Evolutionary conservation across 2,113 vertebrate genomes (phyloP).

Genomic region (Thinocorus orbignyianus): DNA sequence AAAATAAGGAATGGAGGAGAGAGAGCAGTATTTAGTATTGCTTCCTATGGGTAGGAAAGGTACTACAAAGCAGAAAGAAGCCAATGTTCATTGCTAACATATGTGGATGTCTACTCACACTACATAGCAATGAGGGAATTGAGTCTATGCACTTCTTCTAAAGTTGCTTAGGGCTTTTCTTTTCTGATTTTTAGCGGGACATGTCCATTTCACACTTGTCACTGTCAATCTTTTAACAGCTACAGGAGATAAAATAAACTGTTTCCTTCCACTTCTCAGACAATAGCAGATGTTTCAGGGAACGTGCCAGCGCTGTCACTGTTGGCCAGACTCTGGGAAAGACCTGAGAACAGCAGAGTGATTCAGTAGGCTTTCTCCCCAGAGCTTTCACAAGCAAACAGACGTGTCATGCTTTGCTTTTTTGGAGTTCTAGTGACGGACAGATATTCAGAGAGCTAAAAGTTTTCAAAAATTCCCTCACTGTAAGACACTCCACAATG

Average conservation of each 20-base stretch:
- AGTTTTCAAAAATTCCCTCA: background rate
- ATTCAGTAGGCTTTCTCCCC: background rate
- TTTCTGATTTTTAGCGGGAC: constrained; percentile 12
- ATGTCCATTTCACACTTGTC: constrained; percentile 33
- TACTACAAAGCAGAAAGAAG: background rate
- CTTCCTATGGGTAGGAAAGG: background rate
- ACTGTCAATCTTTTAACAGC: constrained; percentile 35
- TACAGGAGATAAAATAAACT: constrained; percentile 33
- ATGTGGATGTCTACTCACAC: background rate
- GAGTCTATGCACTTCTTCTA: background rate
- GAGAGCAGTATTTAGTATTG: background rate
- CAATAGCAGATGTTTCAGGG: constrained; percentile 40
- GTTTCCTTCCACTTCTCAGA: constrained; percentile 31
- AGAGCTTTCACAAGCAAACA: background rate
- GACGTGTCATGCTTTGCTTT: background rate
- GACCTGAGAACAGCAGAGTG: background rate
- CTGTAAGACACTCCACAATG: background rate
- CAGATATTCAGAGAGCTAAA: background rate
- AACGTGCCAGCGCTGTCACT: background rate
- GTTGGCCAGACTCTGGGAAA: background rate
- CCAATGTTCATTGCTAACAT: background rate
- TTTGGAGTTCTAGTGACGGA: background rate
- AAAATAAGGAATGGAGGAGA: background rate
- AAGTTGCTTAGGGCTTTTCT: background rate
- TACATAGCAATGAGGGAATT: background rate